A percentile compares a stretch with the other conserved stretches of the same genome.
phyloP scores from a whole-genome alignment of 2,888 invertebrate species.

The Idaea straminata region DNA sequence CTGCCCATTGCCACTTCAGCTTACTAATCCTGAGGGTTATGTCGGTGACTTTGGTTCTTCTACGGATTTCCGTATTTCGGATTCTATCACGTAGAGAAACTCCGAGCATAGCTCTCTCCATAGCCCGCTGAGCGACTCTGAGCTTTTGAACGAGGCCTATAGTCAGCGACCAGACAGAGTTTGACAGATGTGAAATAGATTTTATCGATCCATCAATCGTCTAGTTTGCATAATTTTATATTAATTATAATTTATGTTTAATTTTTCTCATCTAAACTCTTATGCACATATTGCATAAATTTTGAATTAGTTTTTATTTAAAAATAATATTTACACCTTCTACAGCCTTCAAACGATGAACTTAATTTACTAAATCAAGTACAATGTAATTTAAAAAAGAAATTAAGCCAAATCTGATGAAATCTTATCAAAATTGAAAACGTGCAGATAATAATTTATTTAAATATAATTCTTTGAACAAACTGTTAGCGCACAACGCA shows the following conservation, averaged over 20 bases:
- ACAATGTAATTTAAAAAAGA: neutral
- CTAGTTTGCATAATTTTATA: neutral
- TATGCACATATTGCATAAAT: neutral
- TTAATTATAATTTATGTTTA: neutral
- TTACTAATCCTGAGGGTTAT: too few relatives aligned
- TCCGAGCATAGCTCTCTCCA: too few relatives aligned
- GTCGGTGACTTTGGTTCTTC: too few relatives aligned
- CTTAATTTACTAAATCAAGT: neutral
- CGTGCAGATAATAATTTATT: neutral
- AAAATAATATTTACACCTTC: neutral
- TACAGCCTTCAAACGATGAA: neutral
- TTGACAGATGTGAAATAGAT: neutral
- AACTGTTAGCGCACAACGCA: neutral
- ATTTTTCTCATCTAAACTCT: neutral
- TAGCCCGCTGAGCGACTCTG: too few relatives aligned
- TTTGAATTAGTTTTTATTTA: neutral
- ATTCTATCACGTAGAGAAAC: too few relatives aligned
- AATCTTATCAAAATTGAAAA: neutral
- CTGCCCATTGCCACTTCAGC: too few relatives aligned
- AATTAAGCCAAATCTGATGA: neutral
- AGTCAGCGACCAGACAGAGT: too few relatives aligned
- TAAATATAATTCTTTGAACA: neutral
- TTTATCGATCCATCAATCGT: neutral
- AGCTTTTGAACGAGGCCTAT: too few relatives aligned
- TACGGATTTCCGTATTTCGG: too few relatives aligned